Conservation (phyloP, 2,797 vertebrate species). For the Premnoplex brunnescens region DNA sequence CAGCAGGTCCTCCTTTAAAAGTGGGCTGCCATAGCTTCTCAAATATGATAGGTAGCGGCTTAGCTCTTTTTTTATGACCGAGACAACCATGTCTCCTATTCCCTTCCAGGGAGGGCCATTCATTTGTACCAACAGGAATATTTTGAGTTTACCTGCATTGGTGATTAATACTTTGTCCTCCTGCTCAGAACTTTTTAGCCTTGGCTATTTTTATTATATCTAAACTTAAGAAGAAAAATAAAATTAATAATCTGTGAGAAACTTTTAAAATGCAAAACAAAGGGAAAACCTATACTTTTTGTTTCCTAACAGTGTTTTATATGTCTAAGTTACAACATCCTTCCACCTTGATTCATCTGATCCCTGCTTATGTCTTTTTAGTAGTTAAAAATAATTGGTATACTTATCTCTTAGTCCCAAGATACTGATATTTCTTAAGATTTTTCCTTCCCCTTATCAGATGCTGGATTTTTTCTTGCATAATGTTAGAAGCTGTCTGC, state of each 20-base stretch:
- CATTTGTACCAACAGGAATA: accelerated
- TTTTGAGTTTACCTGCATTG: neutral
- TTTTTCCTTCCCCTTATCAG: neutral
- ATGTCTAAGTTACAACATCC: neutral
- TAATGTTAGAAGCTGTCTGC: neutral
- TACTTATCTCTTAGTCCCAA: neutral
- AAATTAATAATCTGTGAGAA: neutral
- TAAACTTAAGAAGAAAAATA: neutral
- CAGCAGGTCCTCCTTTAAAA: neutral
- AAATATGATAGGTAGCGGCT: neutral
- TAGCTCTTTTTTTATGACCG: neutral
- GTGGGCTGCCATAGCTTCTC: neutral
- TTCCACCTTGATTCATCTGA: neutral
- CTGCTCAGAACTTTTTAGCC: neutral
- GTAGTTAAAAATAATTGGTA: neutral
- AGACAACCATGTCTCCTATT: neutral
- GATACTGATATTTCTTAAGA: neutral
- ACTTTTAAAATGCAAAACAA: neutral
- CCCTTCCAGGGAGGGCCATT: neutral
- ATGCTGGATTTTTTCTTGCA: neutral
- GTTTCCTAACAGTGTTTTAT: neutral
- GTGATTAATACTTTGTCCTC: neutral
- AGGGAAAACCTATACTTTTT: neutral
- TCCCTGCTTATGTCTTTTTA: neutral
- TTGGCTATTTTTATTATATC: neutral